Conservation (phyloP, 2,113 vertebrate genomes). For the Ctenomys sociabilis region DNA sequence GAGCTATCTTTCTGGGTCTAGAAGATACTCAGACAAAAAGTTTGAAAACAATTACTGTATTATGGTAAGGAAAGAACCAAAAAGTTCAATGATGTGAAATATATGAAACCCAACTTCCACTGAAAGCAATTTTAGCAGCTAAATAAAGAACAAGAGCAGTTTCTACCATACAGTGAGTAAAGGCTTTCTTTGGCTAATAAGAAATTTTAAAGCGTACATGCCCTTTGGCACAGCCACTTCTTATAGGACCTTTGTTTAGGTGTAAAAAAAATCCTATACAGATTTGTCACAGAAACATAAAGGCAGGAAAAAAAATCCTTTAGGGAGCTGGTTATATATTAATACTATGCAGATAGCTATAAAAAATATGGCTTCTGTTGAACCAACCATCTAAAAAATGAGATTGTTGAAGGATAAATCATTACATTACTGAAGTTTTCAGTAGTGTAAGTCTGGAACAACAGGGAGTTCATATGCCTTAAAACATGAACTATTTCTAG, state of each 20-base stretch:
- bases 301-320: neutral
- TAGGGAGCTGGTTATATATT: constrained; percentile 18
- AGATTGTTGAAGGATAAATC: neutral
- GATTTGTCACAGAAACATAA: neutral
- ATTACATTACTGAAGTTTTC: neutral
- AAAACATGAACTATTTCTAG: neutral
- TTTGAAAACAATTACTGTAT: neutral
- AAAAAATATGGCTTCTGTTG: neutral
- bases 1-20: no score
- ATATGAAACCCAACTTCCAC: neutral
- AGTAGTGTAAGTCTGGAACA: neutral
- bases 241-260: neutral
- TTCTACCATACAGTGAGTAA: neutral
- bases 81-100: neutral
- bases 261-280: constrained; percentile 4
- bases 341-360: neutral
- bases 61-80: constrained; percentile 14
- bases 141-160: neutral
- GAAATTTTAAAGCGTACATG: neutral
- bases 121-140: constrained; percentile 21
- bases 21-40: neutral
- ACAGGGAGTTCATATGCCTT: neutral
- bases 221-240: neutral
- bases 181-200: neutral
- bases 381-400: neutral